Percentiles rank a stretch among this genome's conserved stretches.
Conservation (phyloP, 37 sponge, comb jelly and placozoan genomes). For the Crambe crambe region DNA sequence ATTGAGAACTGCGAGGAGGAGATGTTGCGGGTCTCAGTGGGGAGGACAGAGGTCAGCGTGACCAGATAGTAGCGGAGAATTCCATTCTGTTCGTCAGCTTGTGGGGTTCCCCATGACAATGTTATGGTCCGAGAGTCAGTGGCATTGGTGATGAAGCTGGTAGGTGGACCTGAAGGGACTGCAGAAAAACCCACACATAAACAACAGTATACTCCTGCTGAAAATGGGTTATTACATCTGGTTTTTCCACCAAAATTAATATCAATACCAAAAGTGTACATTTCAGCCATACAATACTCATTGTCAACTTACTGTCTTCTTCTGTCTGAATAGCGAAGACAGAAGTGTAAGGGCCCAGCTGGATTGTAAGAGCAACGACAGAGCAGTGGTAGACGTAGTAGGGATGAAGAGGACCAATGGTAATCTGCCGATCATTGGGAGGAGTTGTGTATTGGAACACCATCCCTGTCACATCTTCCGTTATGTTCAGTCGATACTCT, state of each 20-base stretch:
- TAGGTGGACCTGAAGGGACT: conserved; percentile 22
- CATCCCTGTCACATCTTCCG: conserved; percentile 8
- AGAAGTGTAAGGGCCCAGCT: conserved; percentile 36
- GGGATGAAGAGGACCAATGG: conserved; percentile 40
- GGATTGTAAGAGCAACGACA: conserved; percentile 38
- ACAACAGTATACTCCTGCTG: no score
- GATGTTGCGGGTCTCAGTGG: conserved; percentile 3
- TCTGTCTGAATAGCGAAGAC: conserved; percentile 24
- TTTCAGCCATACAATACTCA: no score
- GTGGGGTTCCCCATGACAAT: conserved; percentile 31
- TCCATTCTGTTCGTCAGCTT: conserved; percentile 26
- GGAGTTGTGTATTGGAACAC: not conserved
- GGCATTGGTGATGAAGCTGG: not conserved
- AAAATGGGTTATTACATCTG: no score
- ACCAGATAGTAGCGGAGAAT: conserved; percentile 20
- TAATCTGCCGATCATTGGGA: conserved; percentile 6
- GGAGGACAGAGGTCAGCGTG: not conserved
- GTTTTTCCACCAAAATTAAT: no score
- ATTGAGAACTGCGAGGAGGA: not conserved
- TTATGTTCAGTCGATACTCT: conserved; percentile 43
- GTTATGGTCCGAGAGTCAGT: not conserved
- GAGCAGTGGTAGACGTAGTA: conserved; percentile 31
- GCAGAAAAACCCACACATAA: not conserved
- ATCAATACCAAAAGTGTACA: no score
- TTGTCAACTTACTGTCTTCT: conserved; percentile 18